Base-by-base conservation (phyloP, 1,140 invertebrate species). In the Stratiolaelaps scimitus region DNA sequence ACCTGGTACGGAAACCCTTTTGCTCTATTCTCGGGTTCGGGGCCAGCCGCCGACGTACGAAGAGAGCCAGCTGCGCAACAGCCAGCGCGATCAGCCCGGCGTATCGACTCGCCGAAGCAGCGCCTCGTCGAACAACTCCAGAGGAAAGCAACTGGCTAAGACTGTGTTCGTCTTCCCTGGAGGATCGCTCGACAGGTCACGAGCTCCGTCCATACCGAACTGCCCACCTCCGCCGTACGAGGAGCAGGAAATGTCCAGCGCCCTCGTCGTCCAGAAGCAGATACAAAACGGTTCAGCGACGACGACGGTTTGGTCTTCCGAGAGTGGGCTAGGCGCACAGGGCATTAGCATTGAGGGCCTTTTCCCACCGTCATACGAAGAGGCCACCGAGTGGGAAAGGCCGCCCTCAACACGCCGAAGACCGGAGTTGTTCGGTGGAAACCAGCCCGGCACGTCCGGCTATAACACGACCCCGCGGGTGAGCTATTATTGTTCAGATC, bases 21-120 rank as follows among this genome's bases (percentile, higher is more conserved):
- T 60, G 26, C 53, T 60, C n/a, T 60, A 60, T 34, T 60, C 53
- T n/a, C 53, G 53, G 2, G 53, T 60, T 60, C 53, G 53, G 34
- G 53, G 53, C 26, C 53, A 60, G 53, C 53, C 53, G 2, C 53
- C 53, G 17, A 60, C 53, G 15, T 60, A 60, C 53, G 53, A 60
- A 10, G 53, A 60, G 34, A 60, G 53, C 53, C 53, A 60, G 23
- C 53, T 60, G 2, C 53, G 53, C 15, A 60, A 60, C 53, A 60
- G 53, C 53, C 53, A 60, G 34, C 15, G 53, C 2, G 53, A 60
- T 17, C 53, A 60, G 53, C 26, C 53, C 15, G 53, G 53, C 53
- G 26, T 23, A 5, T 60, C 23, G 53, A 23, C 34, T 26, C 17
- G 53, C 26, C 1, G 53, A 10, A 60, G 53, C 53, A 60, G 53